phyloP scores from a whole-genome alignment of 2,797 vertebrate species.

The Sebastes trivittatus region DNA sequence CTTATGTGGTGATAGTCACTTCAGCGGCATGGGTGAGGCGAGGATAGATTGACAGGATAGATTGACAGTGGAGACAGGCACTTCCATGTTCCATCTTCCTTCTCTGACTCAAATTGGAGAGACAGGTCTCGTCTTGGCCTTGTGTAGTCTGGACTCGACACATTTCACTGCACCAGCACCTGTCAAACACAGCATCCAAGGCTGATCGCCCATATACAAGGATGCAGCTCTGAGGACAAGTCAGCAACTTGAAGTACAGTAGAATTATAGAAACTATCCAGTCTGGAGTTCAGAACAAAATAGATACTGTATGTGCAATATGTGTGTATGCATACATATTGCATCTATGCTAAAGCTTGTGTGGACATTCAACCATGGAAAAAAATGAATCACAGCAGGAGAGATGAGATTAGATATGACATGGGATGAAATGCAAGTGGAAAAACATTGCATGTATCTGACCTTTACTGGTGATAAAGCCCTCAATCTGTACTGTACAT shows the following conservation, averaged over 20 bases:
- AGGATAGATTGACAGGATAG: slow-evolving; percentile 53
- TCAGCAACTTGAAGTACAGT: slow-evolving; percentile 13
- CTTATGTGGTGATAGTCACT: slow-evolving; percentile 48
- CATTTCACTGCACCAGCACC: slow-evolving; percentile 51
- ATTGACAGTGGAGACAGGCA: slow-evolving; percentile 64
- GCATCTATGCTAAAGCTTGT: neutral
- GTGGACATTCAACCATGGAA: neutral
- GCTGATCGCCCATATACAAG: neutral
- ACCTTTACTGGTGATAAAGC: slow-evolving; percentile 16
- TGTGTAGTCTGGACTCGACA: slow-evolving; percentile 51
- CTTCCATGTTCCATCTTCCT: slow-evolving; percentile 59
- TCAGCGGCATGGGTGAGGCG: slow-evolving; percentile 21
- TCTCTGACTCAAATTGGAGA: slow-evolving; percentile 45
- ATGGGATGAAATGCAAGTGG: slow-evolving; percentile 1
- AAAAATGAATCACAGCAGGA: neutral
- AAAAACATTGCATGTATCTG: neutral
- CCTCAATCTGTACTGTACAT: neutral
- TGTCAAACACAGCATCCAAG: slow-evolving; percentile 57
- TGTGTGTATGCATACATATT: neutral
- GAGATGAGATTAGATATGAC: slow-evolving; percentile 2
- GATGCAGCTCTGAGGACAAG: slow-evolving; percentile 24
- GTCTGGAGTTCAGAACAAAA: neutral
- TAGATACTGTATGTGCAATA: neutral
- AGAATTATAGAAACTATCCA: neutral
- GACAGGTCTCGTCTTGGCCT: slow-evolving; percentile 56